Evolutionary conservation across 2,888 invertebrate genomes (phyloP).

Genomic region (Micoletzkya japonica): DNA sequence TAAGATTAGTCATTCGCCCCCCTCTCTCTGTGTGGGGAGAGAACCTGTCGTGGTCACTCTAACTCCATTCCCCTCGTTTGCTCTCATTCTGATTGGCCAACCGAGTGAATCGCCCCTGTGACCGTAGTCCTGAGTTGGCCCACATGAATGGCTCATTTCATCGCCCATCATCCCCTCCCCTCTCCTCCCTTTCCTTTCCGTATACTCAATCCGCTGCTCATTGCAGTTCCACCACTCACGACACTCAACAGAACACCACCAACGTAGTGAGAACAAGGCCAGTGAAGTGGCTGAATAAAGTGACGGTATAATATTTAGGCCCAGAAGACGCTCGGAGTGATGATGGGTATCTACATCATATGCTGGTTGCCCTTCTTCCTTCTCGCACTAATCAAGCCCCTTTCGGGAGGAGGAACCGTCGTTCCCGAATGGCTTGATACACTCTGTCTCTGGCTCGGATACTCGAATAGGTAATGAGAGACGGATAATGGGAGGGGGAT

Average conservation of each 20-base stretch:
- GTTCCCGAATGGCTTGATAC: slow-evolving; percentile 57
- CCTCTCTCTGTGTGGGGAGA: slow-evolving; percentile 9
- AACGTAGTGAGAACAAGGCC: slow-evolving; percentile 22
- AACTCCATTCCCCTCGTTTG: background rate
- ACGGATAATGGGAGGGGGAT: background rate
- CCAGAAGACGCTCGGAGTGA: slow-evolving; percentile 74
- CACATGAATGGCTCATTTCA: too few species aligned
- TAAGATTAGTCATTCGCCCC: slow-evolving; percentile 1
- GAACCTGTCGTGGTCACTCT: background rate
- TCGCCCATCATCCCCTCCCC: background rate
- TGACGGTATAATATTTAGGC: slow-evolving; percentile 7
- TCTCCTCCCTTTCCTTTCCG: background rate
- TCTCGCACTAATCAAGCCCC: slow-evolving; percentile 76
- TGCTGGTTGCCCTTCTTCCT: slow-evolving; percentile 99
- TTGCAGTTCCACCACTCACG: slow-evolving; percentile 25
- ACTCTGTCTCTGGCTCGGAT: slow-evolving; percentile 80
- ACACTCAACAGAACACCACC: slow-evolving; percentile 9
- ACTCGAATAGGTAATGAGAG: slow-evolving; percentile 76
- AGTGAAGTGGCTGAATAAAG: background rate
- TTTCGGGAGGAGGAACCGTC: slow-evolving; percentile 26
- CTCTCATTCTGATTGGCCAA: too few species aligned
- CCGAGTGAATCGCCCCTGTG: slow-evolving; percentile 2
- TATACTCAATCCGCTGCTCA: background rate
- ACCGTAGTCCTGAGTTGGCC: too few species aligned
- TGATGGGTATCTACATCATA: slow-evolving; percentile 95